A percentile compares a stretch with the other conserved stretches of the same genome.
phyloP scores from a whole-genome alignment of 2,113 vertebrate species.

The Ellobius talpinus region DNA sequence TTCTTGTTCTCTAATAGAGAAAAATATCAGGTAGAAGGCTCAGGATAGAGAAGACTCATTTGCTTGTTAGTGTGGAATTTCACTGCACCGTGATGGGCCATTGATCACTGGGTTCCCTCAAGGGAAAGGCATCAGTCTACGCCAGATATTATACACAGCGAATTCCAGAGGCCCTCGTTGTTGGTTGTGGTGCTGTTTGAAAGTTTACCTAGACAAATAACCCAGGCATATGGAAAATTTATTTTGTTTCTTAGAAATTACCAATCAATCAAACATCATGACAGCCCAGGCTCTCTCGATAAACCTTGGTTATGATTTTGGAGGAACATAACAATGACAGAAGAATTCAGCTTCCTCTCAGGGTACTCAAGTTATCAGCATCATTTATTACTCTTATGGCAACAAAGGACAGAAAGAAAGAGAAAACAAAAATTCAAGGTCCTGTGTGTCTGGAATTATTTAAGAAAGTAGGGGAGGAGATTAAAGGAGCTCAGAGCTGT shows the following conservation, averaged over 20 bases:
- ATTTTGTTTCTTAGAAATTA: constrained; percentile 47
- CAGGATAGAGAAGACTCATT: neutral
- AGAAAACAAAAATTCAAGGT: neutral
- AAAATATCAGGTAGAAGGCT: constrained; percentile 41
- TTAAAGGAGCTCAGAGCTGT: constrained; percentile 21
- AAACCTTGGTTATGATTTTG: neutral
- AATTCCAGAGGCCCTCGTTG: neutral
- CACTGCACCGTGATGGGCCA: neutral
- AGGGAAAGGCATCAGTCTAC: neutral
- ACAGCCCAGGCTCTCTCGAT: neutral
- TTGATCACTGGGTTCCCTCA: neutral
- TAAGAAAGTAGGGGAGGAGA: constrained; percentile 60
- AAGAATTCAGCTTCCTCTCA: neutral
- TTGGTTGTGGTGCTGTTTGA: neutral
- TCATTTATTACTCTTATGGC: neutral
- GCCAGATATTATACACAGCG: neutral
- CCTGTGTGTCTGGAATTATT: neutral
- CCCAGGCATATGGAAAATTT: neutral
- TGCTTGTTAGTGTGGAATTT: neutral
- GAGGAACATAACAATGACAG: neutral
- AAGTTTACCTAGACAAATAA: neutral
- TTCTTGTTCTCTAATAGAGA: constrained; percentile 43
- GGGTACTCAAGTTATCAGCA: neutral
- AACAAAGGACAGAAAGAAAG: neutral
- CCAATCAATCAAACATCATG: constrained; percentile 30